phyloP scores from a whole-genome alignment of 2,797 vertebrate species.

The Florisuga fusca region DNA sequence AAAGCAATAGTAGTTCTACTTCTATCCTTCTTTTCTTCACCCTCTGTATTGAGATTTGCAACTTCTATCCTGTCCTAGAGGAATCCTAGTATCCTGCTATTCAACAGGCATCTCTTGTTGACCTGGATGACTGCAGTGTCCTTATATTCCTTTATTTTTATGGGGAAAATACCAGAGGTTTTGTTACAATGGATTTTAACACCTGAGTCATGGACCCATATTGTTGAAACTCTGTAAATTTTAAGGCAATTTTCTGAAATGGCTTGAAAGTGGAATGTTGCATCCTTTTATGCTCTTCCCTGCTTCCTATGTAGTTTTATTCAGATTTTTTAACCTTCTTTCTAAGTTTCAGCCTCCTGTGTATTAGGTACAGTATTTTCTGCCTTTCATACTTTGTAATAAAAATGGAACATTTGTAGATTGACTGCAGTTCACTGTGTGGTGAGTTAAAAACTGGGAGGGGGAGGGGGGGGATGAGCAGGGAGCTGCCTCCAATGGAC shows the following conservation, averaged over 20 bases:
- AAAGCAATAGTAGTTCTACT: conserved; percentile 74
- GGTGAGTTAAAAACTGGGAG: conserved; percentile 36
- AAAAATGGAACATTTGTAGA: conserved; percentile 82
- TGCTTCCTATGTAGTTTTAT: conserved; percentile 74
- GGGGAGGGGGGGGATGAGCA: neutral
- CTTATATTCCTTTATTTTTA: conserved; percentile 76
- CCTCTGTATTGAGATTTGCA: conserved; percentile 32
- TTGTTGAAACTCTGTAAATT: conserved; percentile 73
- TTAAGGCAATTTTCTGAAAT: conserved; percentile 69
- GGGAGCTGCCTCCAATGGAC: neutral
- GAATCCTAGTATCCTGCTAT: conserved; percentile 64
- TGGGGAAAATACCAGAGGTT: conserved; percentile 74
- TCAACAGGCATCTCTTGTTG: conserved; percentile 61
- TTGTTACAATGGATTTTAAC: conserved; percentile 75
- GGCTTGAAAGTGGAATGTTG: conserved; percentile 76
- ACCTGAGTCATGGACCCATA: conserved; percentile 69
- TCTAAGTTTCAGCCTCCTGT: conserved; percentile 80
- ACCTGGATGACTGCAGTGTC: conserved; percentile 68
- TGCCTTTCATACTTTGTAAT: conserved; percentile 86
- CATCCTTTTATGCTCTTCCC: conserved; percentile 74
- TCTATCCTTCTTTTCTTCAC: conserved; percentile 59
- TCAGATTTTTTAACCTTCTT: conserved; percentile 74
- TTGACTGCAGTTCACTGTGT: conserved; percentile 76
- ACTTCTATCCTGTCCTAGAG: conserved; percentile 58
- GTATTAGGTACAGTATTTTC: conserved; percentile 83